Percentiles rank a stretch among this genome's conserved stretches.
phyloP scores from a whole-genome alignment of 2,888 invertebrate genomes.

The Thymelicus lineola region DNA sequence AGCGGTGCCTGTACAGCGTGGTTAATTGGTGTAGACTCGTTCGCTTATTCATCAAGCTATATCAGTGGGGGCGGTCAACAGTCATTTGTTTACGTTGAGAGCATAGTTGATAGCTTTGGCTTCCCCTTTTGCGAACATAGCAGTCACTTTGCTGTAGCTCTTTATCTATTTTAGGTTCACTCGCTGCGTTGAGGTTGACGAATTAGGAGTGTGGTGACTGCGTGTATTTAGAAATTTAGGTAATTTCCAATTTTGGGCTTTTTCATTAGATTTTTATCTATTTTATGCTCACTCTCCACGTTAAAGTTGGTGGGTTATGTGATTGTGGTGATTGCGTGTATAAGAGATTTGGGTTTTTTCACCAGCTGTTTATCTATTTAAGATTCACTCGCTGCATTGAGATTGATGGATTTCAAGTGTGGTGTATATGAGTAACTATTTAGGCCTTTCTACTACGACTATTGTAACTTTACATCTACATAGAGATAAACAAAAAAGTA shows the following conservation, averaged over 20 bases:
- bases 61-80: conserved; percentile 45
- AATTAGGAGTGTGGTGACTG: neutral
- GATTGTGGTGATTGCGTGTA: too few relatives aligned
- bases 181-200: conserved; percentile 3
- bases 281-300: too few relatives aligned
- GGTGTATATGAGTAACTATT: too few relatives aligned
- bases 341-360: too few relatives aligned
- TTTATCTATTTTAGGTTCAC: conserved; percentile 28
- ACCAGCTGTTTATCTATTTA: too few relatives aligned
- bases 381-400: too few relatives aligned
- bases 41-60: conserved; percentile 60
- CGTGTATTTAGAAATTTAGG: neutral
- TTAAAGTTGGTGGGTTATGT: too few relatives aligned
- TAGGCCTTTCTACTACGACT: too few relatives aligned
- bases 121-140: conserved; percentile 28
- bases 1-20: conserved; percentile 49
- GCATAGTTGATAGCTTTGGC: conserved; percentile 33
- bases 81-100: conserved; percentile 46
- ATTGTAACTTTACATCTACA: too few relatives aligned
- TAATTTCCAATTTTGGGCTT: neutral
- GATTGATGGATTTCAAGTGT: too few relatives aligned
- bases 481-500: too few relatives aligned
- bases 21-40: conserved; percentile 61
- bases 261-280: too few relatives aligned
- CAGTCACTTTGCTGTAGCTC: conserved; percentile 22